Evolutionary conservation across 1,140 invertebrate genomes (phyloP), one percentile per base, ranked within the genome.

Genomic region (Caenorhabditis inopinata): DNA sequence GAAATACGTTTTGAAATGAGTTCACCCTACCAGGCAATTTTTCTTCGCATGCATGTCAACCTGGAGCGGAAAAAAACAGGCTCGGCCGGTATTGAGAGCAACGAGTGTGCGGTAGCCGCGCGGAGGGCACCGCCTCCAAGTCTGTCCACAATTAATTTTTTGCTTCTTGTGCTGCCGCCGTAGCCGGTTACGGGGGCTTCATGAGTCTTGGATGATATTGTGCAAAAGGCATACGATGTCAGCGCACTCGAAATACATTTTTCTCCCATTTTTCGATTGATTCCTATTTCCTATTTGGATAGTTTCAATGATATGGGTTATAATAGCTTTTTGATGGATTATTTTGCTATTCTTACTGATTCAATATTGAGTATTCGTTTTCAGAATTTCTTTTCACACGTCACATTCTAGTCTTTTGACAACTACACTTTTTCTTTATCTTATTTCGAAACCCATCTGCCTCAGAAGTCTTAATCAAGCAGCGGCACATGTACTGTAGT

Each of bases 121-220:
- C 58, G 58, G 58, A 68, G 58, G 58, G 58, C 58, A 68, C 58
- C 58, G 58, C 58, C 58, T 68, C 58, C 58, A 18, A 32, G 58
- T 68, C 58, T 68, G 58, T 68, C 58, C 58, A 68, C 58, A 68
- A 68, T 68, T 68, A 68, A 38, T 68, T 68, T 68, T 68, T 68
- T 68, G 58, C 58, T 68, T 68, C 32, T 68, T 68, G 29, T 68
- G 25, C 48, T 51, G 58, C 58, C 58, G 32, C 58, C 53, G 27
- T 25, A 53, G 58, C 25, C 25, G 32, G 58, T 35, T 32, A 62
- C 27, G 32, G 58, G 58, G 58, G n/a, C 58, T 68, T 32, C 58
- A 68, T 68, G 58, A 68, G 58, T 68, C 58, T 68, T 68, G 32
- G 58, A 68, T 32, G 58, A 62, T 29, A 62, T 29, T 62, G 53